phyloP scores from a whole-genome alignment of 2,888 invertebrate genomes.

The Steromphala cineraria region DNA sequence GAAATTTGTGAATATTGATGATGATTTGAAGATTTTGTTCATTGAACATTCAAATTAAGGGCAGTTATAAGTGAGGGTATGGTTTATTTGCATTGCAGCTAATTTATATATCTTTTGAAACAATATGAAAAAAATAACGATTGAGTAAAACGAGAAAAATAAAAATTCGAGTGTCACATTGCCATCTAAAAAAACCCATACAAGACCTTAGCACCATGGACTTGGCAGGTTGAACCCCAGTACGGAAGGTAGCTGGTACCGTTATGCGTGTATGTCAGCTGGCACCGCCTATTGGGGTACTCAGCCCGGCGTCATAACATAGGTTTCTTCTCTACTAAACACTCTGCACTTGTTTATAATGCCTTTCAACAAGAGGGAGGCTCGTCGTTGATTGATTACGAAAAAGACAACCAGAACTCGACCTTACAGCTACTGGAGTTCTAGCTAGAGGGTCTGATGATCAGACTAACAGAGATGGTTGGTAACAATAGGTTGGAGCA shows the following conservation, averaged over 20 bases:
- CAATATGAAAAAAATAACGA: too few relatives aligned
- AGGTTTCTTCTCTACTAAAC: slow-evolving; percentile 1
- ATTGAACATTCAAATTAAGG: too few relatives aligned
- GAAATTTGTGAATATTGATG: too few relatives aligned
- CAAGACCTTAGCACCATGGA: not conserved
- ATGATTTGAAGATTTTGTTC: too few relatives aligned
- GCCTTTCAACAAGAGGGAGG: not conserved
- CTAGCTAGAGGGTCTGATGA: too few relatives aligned
- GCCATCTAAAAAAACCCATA: not conserved
- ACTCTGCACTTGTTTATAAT: slow-evolving; percentile 1
- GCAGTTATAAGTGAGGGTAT: too few relatives aligned
- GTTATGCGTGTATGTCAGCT: not conserved
- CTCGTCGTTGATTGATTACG: not conserved
- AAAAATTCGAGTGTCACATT: too few relatives aligned
- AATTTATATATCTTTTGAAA: too few relatives aligned
- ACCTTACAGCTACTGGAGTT: not conserved
- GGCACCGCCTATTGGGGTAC: not conserved
- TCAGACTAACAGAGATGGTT: too few relatives aligned
- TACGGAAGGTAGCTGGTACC: not conserved
- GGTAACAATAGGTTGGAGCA: too few relatives aligned
- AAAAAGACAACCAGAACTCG: not conserved
- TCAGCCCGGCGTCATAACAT: slow-evolving; percentile 1
- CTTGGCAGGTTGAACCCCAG: not conserved
- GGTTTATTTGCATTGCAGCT: too few relatives aligned
- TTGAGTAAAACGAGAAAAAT: not conserved